phyloP scores from a whole-genome alignment of 2,797 vertebrate species.

The Cichlasoma orientale region DNA sequence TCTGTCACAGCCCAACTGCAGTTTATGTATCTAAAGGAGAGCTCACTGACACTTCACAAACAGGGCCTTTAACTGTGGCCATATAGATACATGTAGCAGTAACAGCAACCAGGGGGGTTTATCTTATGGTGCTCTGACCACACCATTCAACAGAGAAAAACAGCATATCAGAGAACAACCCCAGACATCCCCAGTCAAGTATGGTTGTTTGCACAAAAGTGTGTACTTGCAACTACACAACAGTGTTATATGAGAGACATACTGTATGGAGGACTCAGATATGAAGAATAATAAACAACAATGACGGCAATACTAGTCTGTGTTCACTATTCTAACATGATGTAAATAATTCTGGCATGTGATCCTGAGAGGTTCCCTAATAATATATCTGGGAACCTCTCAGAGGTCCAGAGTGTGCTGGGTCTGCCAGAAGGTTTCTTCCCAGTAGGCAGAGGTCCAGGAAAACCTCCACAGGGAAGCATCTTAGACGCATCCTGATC shows the following conservation, averaged over 20 bases:
- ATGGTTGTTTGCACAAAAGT: slow-evolving; percentile 15
- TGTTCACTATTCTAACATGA: slow-evolving; percentile 9
- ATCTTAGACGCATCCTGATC: slow-evolving; percentile 10
- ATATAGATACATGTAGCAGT: slow-evolving; percentile 58
- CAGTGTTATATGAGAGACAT: neutral
- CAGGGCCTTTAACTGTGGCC: slow-evolving; percentile 53
- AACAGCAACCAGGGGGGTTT: slow-evolving; percentile 54
- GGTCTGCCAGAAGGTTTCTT: neutral
- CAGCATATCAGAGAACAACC: neutral
- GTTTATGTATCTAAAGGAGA: slow-evolving; percentile 42
- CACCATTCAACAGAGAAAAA: slow-evolving; percentile 28
- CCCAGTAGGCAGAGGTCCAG: neutral
- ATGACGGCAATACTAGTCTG: neutral
- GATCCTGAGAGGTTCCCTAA: slow-evolving; percentile 14
- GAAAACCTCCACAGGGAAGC: neutral
- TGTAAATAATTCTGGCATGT: slow-evolving; percentile 34
- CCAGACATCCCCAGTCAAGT: slow-evolving; percentile 20
- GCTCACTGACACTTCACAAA: slow-evolving; percentile 52
- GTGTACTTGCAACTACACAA: neutral
- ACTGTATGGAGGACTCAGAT: slow-evolving; percentile 6
- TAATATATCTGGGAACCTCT: neutral
- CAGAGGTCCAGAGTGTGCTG: neutral
- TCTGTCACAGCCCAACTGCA: slow-evolving; percentile 51
- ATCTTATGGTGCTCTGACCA: slow-evolving; percentile 55
- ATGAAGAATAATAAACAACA: slow-evolving; percentile 6